Percentiles rank a stretch among this genome's conserved stretches.
Evolutionary conservation across 2,797 vertebrate species (phyloP).

Genomic region (Rhinogobio ventralis): DNA sequence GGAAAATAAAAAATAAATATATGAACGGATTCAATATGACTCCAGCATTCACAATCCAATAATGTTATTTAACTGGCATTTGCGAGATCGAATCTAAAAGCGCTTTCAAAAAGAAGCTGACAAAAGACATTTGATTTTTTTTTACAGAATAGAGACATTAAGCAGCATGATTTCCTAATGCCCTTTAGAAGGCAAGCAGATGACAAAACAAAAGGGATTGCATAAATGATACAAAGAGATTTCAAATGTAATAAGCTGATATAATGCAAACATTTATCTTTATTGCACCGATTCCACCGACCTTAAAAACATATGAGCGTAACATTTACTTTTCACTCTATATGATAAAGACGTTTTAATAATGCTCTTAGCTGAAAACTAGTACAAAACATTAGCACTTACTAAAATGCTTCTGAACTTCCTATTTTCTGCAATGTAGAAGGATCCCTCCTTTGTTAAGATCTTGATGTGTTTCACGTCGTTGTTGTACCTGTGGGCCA

Average conservation of each 20-base stretch:
- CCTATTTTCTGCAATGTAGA: slow-evolving; percentile 97
- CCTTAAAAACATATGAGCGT: slow-evolving; percentile 29
- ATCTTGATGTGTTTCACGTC: slow-evolving; percentile 99
- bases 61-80: slow-evolving; percentile 62
- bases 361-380: slow-evolving; percentile 5
- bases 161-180: slow-evolving; percentile 40
- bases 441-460: slow-evolving; percentile 93
- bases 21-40: slow-evolving; percentile 51
- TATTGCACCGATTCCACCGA: slow-evolving; percentile 3
- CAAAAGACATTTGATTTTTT: slow-evolving; percentile 53
- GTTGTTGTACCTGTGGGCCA: slow-evolving; percentile 96
- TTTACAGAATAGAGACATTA: slow-evolving; percentile 40
- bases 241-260: slow-evolving; percentile 21
- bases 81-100: slow-evolving; percentile 62
- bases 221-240: slow-evolving; percentile 46
- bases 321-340: slow-evolving; percentile 16
- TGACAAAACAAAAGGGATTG: slow-evolving; percentile 47
- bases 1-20: slow-evolving; percentile 46
- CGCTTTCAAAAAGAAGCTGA: slow-evolving; percentile 51
- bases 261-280: slow-evolving; percentile 39
- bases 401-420: slow-evolving; percentile 98
- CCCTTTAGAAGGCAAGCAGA: slow-evolving; percentile 52
- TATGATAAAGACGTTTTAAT: slow-evolving; percentile 16
- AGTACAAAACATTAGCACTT: slow-evolving; percentile 75
- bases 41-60: slow-evolving; percentile 56